Evolutionary conservation across 2,797 vertebrate genomes (phyloP), one percentile per base, ranked within the genome.

Genomic region (Esox lucius): DNA sequence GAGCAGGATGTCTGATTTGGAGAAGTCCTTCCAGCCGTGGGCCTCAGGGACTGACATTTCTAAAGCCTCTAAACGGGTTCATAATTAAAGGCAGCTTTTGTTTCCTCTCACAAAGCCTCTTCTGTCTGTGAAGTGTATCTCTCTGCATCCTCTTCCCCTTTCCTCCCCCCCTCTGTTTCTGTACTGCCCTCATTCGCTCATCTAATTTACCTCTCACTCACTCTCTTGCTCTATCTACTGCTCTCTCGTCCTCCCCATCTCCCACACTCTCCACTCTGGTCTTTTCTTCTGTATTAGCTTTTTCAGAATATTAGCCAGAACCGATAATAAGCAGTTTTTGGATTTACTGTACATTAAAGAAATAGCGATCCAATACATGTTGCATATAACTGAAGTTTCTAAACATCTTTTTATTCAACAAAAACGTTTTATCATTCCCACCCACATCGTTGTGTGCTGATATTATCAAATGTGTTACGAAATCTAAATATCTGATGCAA

Each of bases 71-170:
- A 7, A 42, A 64, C 68, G 68, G 75, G 59, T 80, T 85, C 84
- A 87, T 85, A 87, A 90, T 88, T 89, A 83, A 86, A 86, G 74
- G 1, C 65, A 16, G 77, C 86, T 84, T 90, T 91, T 91, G 87
- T 59, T 59, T 59, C 53, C 75, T 77, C 78, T 71, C 72, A 91
- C 88, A 92, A 92, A 88, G 86, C 78, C 59, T 64, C 62, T 35
- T 79, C 81, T 92, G 85, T 92, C 53, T 75, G 16, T 68, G 65
- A 42, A 42, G 39, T 78, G 75, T 59, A 59, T 72, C 81, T 72
- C 72, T 73, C 77, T 68, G 31, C 12, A 17, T 26, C 73, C 75
- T 84, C 73, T 28, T 11, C 76, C 61, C 28, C 66, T 64, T 64
- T 69, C 64, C 75, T 70, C 70, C 74, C 71, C 22, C 74, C 62